Evolutionary conservation across 2,888 invertebrate genomes (phyloP), one percentile per base, ranked within the genome.

Genomic region (Drosophila seclusa): DNA sequence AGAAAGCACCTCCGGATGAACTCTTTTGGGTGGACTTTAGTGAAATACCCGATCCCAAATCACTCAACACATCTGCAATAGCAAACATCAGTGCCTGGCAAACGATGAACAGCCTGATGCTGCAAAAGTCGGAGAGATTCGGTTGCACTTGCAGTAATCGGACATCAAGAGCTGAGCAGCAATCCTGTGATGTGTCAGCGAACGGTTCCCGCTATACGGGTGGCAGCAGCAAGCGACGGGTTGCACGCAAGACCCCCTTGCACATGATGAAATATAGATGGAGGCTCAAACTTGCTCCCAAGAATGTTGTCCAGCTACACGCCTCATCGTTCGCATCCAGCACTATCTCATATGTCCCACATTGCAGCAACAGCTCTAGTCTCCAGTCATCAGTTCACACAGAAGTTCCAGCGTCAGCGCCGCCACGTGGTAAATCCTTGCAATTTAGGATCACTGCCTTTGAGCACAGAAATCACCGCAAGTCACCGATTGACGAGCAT

Each of bases 1-100:
- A 63, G 5, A 42, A 70, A 11, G 60, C 65, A 10, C 92, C 92
- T 1, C 58, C 69, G 0, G 76, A 70, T 0, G 68, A 70, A 13
- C 65, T 92, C 16, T 62, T 61, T 52, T 73, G 73, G 73, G 60
- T 83, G 0, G 77, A 90, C 50, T 91, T 91, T 18, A 32, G 29
- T 4, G 70, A 68, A 10, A 34, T 36, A 10, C 8, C 11, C 24
- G 34, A 63, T 2, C 10, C 31, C 1, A 21, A n/a, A 27, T 13
- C 34, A 29, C 29, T 45, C 11, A 66, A 52, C 50, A 45, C 45
- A 18, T 3, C 16, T 57, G 29, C 29, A 11, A 45, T 45, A 48
- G 50, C 54, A 18, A 65, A 24, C 45, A 32, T n/a, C 24, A 38
- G 0, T 4, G 10, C 64, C 13, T 45, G 66, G 63, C 71, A 80